Evolutionary conservation across 2,888 invertebrate genomes (phyloP).

Genomic region (Arge pagana): DNA sequence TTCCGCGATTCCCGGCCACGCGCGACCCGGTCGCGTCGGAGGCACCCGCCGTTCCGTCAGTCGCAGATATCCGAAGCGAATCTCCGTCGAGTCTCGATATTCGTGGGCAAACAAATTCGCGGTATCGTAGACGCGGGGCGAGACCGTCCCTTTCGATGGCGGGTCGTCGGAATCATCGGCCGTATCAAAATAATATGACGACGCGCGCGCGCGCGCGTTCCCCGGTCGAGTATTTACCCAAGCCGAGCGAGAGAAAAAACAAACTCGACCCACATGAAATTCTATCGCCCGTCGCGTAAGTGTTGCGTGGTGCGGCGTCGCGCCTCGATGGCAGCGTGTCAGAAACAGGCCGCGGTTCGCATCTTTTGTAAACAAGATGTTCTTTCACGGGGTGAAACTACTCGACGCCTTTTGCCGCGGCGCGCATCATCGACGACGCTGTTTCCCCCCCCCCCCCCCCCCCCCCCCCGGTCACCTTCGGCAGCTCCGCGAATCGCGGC

Average conservation of each 20-base stretch:
- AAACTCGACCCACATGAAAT: conserved; percentile 31
- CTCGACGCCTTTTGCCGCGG: too few relatives aligned
- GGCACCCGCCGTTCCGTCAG: conserved; percentile 6
- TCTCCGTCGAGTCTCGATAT: neutral
- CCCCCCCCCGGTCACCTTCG: conserved; percentile 1
- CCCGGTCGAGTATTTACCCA: conserved; percentile 14
- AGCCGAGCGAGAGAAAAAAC: conserved; percentile 20
- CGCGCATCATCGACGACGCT: too few relatives aligned
- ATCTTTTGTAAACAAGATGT: conserved; percentile 49
- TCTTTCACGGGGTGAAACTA: conserved; percentile 15
- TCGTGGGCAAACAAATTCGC: too few relatives aligned
- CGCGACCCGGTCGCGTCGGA: conserved; percentile 8
- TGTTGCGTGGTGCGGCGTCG: conserved; percentile 30
- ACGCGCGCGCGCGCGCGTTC: conserved; percentile 33
- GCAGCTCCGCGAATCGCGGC: conserved; percentile 40
- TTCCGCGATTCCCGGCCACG: too few relatives aligned
- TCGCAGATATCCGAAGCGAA: neutral
- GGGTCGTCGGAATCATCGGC: neutral
- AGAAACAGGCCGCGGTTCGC: conserved; percentile 49
- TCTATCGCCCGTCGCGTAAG: conserved; percentile 23
- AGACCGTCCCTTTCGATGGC: too few relatives aligned
- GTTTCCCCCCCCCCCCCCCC: neutral
- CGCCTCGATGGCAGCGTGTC: conserved; percentile 39
- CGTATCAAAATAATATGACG: conserved; percentile 33
- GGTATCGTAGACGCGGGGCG: too few relatives aligned